Percentiles rank a stretch among this genome's conserved stretches.
These are phyloP conservation scores for Hypsopygia costalis DNA, from an alignment of 2,888 invertebrate species.

Conservation along the genomic window DNA sequence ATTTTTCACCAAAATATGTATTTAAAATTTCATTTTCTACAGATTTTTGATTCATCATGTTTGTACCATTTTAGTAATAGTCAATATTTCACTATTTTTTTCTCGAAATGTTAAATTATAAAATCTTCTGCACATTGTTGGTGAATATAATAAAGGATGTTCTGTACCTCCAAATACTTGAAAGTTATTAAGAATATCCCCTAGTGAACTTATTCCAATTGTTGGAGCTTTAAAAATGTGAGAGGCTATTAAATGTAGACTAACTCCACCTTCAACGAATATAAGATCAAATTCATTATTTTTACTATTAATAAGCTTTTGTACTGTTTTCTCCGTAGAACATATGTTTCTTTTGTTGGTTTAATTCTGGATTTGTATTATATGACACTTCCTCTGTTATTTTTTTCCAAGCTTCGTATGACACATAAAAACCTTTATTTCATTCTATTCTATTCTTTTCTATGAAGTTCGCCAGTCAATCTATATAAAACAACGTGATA, in stretches of 20 bases:
- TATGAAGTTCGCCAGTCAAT: constrained; percentile 40
- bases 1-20: constrained; percentile 23
- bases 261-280: constrained; percentile 28
- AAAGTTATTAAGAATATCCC: constrained; percentile 2
- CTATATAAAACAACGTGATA: constrained; percentile 50
- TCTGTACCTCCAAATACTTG: constrained; percentile 9
- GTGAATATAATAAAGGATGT: constrained; percentile 11
- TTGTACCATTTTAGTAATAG: constrained; percentile 5
- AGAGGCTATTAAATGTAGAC: constrained; percentile 22
- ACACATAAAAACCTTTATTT: background rate
- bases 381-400: too few relatives aligned
- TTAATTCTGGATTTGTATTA: too few relatives aligned
- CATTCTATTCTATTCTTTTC: constrained; percentile 39
- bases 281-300: constrained; percentile 34
- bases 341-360: too few relatives aligned
- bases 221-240: constrained; percentile 12
- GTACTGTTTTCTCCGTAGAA: constrained; percentile 24
- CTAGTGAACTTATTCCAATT: constrained; percentile 15
- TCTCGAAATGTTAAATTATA: constrained; percentile 10
- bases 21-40: constrained; percentile 16
- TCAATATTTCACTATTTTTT: constrained; percentile 14
- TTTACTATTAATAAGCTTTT: constrained; percentile 24
- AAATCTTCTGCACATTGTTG: constrained; percentile 6
- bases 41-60: background rate
- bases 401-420: too few relatives aligned